Evolutionary conservation across 2,888 invertebrate species (phyloP).

Genomic region (Tipula unca): DNA sequence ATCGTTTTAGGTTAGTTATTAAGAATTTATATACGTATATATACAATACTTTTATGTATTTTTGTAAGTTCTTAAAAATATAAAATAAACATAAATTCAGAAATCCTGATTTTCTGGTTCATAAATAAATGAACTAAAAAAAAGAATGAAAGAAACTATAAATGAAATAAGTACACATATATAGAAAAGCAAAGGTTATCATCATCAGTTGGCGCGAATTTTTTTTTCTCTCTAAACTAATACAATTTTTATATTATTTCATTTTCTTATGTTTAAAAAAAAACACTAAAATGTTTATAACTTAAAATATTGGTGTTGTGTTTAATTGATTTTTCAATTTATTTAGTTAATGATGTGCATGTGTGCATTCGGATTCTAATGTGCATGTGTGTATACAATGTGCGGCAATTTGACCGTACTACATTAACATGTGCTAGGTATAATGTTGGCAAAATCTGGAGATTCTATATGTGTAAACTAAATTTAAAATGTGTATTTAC

Average conservation of each 20-base stretch:
- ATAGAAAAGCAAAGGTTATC: conserved; percentile 8
- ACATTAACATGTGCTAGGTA: no score
- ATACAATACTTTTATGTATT: neutral
- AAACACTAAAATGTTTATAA: neutral
- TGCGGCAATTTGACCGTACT: no score
- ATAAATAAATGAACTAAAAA: neutral
- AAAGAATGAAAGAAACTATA: neutral
- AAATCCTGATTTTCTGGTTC: conserved; percentile 14
- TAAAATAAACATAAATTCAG: neutral
- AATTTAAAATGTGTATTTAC: no score
- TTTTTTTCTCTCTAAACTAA: neutral
- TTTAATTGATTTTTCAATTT: neutral
- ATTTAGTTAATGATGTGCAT: no score
- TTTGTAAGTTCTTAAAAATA: neutral
- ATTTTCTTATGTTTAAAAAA: neutral
- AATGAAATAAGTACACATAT: neutral
- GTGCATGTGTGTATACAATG: no score
- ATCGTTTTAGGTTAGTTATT: no score
- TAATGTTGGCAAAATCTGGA: no score
- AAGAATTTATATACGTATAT: neutral
- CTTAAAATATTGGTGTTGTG: neutral
- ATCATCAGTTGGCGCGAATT: neutral
- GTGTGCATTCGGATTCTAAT: no score
- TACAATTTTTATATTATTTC: neutral
- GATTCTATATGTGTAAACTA: no score